Conservation (phyloP, 2,113 vertebrate genomes). For the Platysteira castanea region DNA sequence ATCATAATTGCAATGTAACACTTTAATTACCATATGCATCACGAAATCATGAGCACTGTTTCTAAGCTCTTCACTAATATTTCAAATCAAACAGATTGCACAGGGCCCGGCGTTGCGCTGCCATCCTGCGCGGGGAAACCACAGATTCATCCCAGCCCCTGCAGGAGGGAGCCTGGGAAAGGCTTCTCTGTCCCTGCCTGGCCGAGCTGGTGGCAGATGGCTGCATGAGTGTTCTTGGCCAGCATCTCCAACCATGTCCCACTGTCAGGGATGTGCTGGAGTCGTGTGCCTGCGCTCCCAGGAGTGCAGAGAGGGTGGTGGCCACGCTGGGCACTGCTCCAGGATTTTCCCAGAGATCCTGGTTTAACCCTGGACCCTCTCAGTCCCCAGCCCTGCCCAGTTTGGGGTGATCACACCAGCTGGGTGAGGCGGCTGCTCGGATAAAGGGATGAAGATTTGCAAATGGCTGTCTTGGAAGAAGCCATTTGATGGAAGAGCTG, state of each 20-base stretch:
- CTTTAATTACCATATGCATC: conserved; percentile 66
- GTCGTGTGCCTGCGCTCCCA: not conserved
- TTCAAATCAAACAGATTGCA: conserved; percentile 55
- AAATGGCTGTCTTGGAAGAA: not conserved
- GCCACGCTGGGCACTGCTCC: not conserved
- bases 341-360: not conserved
- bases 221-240: not conserved
- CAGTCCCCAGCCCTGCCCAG: accelerated
- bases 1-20: conserved; percentile 69
- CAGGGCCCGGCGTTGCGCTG: not conserved
- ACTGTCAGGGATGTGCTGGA: not conserved
- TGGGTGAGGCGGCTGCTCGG: accelerated
- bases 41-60: conserved; percentile 58
- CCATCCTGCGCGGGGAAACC: accelerated
- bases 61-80: conserved; percentile 56
- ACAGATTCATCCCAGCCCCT: accelerated
- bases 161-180: not conserved
- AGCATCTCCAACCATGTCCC: accelerated
- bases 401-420: not conserved
- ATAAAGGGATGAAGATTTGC: not conserved
- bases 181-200: not conserved
- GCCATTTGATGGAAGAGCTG: not conserved
- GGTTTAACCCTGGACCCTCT: not conserved
- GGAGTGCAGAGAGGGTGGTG: not conserved
- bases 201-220: not conserved